These are phyloP conservation scores for Brachionus rotundiformis DNA, from an alignment of 1,140 invertebrate species.

Conservation along the genomic window DNA sequence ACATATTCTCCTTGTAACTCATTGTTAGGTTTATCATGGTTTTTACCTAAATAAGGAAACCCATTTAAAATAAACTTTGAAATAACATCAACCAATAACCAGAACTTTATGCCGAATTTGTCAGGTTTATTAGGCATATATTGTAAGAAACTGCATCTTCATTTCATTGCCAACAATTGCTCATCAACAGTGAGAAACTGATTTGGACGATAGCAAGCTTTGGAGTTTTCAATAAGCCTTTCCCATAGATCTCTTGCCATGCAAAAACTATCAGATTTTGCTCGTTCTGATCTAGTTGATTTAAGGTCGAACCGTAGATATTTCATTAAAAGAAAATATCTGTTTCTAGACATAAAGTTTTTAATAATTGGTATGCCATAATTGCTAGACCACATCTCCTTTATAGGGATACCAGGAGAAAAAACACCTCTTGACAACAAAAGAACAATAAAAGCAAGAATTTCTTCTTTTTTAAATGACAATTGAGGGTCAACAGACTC, in stretches of 20 bases:
- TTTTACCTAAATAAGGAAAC: slow-evolving; percentile 23
- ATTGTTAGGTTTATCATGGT: slow-evolving; percentile 7
- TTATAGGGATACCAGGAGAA: slow-evolving; percentile 16
- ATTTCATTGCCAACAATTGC: slow-evolving; percentile 18
- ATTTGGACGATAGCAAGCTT: slow-evolving; percentile 16
- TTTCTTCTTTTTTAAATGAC: slow-evolving; percentile 28
- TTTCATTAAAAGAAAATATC: slow-evolving; percentile 6
- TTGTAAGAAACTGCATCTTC: slow-evolving; percentile 26
- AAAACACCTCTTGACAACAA: slow-evolving; percentile 1
- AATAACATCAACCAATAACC: background rate
- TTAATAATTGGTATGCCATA: background rate
- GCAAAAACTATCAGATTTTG: slow-evolving; percentile 23
- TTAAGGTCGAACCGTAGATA: background rate
- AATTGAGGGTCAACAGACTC: background rate
- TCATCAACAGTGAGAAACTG: slow-evolving; percentile 10
- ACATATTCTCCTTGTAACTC: slow-evolving; percentile 34
- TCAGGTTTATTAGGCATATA: slow-evolving; percentile 38
- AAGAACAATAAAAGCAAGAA: background rate
- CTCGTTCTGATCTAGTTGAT: slow-evolving; percentile 24
- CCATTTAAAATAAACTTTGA: slow-evolving; percentile 10
- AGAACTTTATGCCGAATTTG: slow-evolving; percentile 19
- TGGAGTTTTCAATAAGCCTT: slow-evolving; percentile 20
- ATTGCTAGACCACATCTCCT: background rate
- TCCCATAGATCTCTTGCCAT: background rate
- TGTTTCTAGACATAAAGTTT: slow-evolving; percentile 4